Base-by-base conservation (phyloP, 2,113 vertebrate genomes). In the Anser cygnoides region DNA sequence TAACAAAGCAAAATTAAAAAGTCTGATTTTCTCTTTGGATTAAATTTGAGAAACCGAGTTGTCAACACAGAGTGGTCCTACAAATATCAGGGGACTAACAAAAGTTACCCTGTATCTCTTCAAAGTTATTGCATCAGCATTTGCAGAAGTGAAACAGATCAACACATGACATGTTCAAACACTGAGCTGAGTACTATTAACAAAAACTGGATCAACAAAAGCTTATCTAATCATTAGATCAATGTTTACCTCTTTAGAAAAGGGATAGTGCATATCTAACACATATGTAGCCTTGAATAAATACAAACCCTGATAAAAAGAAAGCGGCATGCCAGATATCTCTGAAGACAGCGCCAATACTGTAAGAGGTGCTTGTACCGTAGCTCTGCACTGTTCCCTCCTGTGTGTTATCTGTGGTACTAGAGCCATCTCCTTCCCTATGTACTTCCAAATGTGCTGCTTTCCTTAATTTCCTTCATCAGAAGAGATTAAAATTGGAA, bases 231-330 rank as follows among this genome's bases (percentile, higher is more conserved):
- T 96, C 61, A 85, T 86, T 59, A 92, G 55, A 96, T 87, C 31
- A 92, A 55, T 79, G 67, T 92, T 96, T 94, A 92, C 80, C 83
- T 75, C 71, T 62, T 65, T 84, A 96, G 94, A 97, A 97, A 98
- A 98, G 94, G 97, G 93, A 97, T 92, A 98, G 79, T 94, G 92
- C 93, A 95, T 95, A 84, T 98, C 71, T 92, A 95, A 73, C 76
- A 91, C 84, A 96, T 61, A 97, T 1, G 49, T 92, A 98, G 97
- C 96, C 91, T 93, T 93, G 58, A 95, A 97, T 97, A 97, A 98
- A 99, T 99, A 99, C 99, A 99, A 99, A 99, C 99, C 99, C 99
- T 98, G 99, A 98, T 98, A 99, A 99, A 99, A 99, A 99, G 98
- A 99, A 98, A 98, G 99, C 98, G 65, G 98, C 99, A 98, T 98